Percentiles rank a stretch among this genome's conserved stretches.
phyloP scores from a whole-genome alignment of 30 jellyfish, hydroid and myxozoan species.

The Mastigias papua region DNA sequence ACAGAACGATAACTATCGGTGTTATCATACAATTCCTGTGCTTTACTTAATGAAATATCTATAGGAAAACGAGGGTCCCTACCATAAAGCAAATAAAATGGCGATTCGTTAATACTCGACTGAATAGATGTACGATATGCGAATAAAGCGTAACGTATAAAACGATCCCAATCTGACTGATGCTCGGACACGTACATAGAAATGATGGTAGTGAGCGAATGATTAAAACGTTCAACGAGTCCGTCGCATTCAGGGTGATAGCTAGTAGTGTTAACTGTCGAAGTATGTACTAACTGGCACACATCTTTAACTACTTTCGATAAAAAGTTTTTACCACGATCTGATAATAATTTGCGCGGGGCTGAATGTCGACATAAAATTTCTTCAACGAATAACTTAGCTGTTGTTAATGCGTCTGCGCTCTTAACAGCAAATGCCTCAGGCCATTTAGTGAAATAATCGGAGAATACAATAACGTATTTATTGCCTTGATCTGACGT shows the following conservation, averaged over 20 bases:
- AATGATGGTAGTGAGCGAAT: slow-evolving; percentile 40
- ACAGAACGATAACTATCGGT: slow-evolving; percentile 46
- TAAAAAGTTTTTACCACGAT: slow-evolving; percentile 65
- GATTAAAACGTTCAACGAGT: slow-evolving; percentile 58
- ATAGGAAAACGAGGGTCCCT: slow-evolving; percentile 69
- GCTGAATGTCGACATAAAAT: slow-evolving; percentile 73
- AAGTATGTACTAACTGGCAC: slow-evolving; percentile 42
- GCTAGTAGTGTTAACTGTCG: slow-evolving; percentile 29
- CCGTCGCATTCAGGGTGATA: slow-evolving; percentile 75
- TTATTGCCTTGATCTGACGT: slow-evolving; percentile 51
- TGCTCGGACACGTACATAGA: slow-evolving; percentile 65
- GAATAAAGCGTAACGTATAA: slow-evolving; percentile 45
- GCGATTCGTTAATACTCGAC: slow-evolving; percentile 42
- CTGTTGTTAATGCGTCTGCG: slow-evolving; percentile 67
- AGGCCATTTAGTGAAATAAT: slow-evolving; percentile 51
- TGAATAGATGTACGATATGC: slow-evolving; percentile 56
- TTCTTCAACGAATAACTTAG: slow-evolving; percentile 57
- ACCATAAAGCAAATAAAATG: slow-evolving; percentile 53
- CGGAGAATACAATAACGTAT: background rate
- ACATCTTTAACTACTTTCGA: slow-evolving; percentile 56
- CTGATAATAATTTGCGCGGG: slow-evolving; percentile 61
- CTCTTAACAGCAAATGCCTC: slow-evolving; percentile 69
- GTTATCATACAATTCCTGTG: background rate
- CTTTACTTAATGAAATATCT: slow-evolving; percentile 34
- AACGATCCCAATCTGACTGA: slow-evolving; percentile 67